Evolutionary conservation across 2,888 invertebrate species (phyloP), one percentile per base, ranked within the genome.

Genomic region (Stenoptilia bipunctidactyla): DNA sequence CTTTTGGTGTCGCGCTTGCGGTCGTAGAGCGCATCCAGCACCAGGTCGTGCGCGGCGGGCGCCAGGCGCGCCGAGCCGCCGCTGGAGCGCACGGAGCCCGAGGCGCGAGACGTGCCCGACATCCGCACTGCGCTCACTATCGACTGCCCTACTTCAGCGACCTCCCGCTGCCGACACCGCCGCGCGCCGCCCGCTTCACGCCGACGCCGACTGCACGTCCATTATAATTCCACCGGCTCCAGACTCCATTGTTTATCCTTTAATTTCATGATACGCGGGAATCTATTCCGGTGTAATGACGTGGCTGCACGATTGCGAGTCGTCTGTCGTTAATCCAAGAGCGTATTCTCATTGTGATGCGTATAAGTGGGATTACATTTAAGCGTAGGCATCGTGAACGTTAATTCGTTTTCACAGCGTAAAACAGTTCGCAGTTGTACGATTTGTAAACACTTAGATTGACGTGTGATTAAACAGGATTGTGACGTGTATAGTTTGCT

Each of bases 1-100:
- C 92, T 88, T 84, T 96, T 95, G 75, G 93, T 92, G 71, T 92
- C 91, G 60, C 92, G 91, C 72, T 93, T 93, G 48, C 92, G 90
- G 67, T 92, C 92, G 79, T 92, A 92, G 41, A 92, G 82, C 55
- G 89, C 87, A 67, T 91, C 91, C 52, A 91, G 86, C 68, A 89
- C 90, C 35, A 91, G 85, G 63, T 88, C 88, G 64, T 89, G 88
- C 9, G 62, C 66, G 44, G 61, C 48, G 40, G 66, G 53, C 39
- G 68, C 73, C 47, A 76, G 66, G 48, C 80, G 69, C 60, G 73
- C 72, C 41, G 79, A 77, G 51, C 82, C 83, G 44, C 9, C 52
- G 55, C 69, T 74, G 47, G 76, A 66, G 49, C 82, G 71, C 61
- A 74, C 73, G 41, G 77, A 76, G 51, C 82, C 83, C 44, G 63